Conservation (phyloP, 2,797 vertebrate species). For the Intellagama lesueurii region DNA sequence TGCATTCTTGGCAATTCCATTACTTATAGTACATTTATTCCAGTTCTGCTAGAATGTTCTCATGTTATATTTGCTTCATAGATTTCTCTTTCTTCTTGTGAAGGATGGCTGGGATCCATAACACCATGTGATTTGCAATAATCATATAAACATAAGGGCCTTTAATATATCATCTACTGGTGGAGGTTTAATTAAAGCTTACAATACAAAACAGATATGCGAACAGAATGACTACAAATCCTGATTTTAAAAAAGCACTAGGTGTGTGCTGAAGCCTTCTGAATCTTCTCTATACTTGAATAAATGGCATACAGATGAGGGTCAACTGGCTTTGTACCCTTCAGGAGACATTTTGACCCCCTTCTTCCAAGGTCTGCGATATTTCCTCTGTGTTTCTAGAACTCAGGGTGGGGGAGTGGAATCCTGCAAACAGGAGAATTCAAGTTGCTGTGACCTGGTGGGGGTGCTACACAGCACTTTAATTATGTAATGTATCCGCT, state of each 20-base stretch:
- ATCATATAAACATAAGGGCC: not conserved
- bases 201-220: slow-evolving; percentile 44
- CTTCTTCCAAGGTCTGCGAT: no score
- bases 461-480: no score
- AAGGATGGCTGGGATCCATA: slow-evolving; percentile 8
- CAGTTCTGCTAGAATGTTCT: not conserved
- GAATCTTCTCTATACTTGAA: no score
- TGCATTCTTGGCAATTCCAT: not conserved
- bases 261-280: no score
- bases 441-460: no score
- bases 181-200: slow-evolving; percentile 20
- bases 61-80: slow-evolving; percentile 1
- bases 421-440: no score
- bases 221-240: not conserved
- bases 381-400: no score
- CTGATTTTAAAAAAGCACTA: slow-evolving; percentile 12
- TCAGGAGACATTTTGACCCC: no score
- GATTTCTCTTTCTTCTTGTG: slow-evolving; percentile 18
- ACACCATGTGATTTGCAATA: slow-evolving; percentile 5
- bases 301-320: no score
- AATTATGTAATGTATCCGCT: no score
- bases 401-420: no score
- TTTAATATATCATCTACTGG: slow-evolving; percentile 28
- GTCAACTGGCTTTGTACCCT: no score
- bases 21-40: not conserved